Base-by-base conservation (phyloP, 1,140 invertebrate genomes). In the Acromyrmex echinatior region DNA sequence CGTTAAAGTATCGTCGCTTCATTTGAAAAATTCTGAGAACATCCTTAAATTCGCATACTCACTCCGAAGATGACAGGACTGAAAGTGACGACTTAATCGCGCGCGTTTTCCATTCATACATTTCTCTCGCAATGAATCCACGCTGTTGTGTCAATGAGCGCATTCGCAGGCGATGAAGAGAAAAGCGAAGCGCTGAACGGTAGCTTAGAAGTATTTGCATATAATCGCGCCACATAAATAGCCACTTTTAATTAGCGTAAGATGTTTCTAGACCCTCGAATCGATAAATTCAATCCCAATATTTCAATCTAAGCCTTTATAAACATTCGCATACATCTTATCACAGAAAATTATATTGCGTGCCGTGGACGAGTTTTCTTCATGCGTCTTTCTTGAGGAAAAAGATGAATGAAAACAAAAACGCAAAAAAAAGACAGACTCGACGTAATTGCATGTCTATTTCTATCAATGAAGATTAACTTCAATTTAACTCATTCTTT, bases 161-260 rank as follows among this genome's bases (percentile, higher is more conserved):
- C 7, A 12, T 60, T 71, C 49, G 31, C 25, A 58, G 35, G n/a
- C 78, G 16, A 81, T 58, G 53, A 70, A 10, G 2, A 39, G 9
- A 1, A 56, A 9, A 53, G 58, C 35, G 21, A 80, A 45, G 25
- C 14, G n/a, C 62, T 28, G 28, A 80, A n/a, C 62, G 2, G 7
- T 28, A 80, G 62, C 63, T 31, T 12, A 62, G 4, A 4, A 68
- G 7, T 31, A 31, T 76, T 76, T 76, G 25, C 25, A 76, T 56
- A 84, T 62, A 76, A 84, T 63, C 21, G 18, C 35, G 60, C n/a
- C 35, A 71, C 51, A 81, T 49, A 28, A 28, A 80, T 31, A 39
- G 21, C n/a, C 51, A 60, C 21, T 71, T 31, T 31, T 28, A 62
- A 81, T 81, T 56, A 84, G 21, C 70, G 18, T n/a, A 12, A 45